Evolutionary conservation across 2,113 vertebrate genomes (phyloP).

Genomic region (Dendropsophus ebraccatus): DNA sequence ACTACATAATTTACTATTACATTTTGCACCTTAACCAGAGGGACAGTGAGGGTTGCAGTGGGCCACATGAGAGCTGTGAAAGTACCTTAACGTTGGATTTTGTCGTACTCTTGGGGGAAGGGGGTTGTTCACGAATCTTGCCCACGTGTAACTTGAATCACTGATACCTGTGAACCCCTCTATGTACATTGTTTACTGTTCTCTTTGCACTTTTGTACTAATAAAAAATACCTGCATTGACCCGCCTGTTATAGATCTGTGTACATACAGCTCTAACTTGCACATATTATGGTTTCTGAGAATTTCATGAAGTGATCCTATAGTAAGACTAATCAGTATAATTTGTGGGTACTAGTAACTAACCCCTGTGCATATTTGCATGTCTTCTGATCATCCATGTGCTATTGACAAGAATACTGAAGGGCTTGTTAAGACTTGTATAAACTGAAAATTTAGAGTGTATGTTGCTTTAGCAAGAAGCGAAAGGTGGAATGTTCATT

Average conservation of each 20-base stretch:
- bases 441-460: too few species aligned
- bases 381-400: too few species aligned
- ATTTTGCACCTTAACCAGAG: not conserved
- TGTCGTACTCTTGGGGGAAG: not conserved
- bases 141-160: not conserved
- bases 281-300: not conserved
- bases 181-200: not conserved
- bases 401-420: too few species aligned
- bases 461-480: too few species aligned
- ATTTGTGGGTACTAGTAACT: too few species aligned
- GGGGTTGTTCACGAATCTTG: not conserved
- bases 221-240: not conserved
- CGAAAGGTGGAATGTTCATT: too few species aligned
- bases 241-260: not conserved
- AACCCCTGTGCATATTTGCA: too few species aligned
- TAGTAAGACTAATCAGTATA: not conserved
- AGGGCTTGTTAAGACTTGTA: too few species aligned
- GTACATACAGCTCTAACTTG: not conserved
- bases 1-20: not conserved
- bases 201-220: slow-evolving; percentile 4
- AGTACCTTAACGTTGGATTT: too few species aligned
- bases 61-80: not conserved
- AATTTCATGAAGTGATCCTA: too few species aligned
- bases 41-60: not conserved
- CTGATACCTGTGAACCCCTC: not conserved